These are phyloP conservation scores for Brachyrhaphis roseni DNA, from an alignment of 2,797 vertebrate genomes.

Conservation along the genomic window DNA sequence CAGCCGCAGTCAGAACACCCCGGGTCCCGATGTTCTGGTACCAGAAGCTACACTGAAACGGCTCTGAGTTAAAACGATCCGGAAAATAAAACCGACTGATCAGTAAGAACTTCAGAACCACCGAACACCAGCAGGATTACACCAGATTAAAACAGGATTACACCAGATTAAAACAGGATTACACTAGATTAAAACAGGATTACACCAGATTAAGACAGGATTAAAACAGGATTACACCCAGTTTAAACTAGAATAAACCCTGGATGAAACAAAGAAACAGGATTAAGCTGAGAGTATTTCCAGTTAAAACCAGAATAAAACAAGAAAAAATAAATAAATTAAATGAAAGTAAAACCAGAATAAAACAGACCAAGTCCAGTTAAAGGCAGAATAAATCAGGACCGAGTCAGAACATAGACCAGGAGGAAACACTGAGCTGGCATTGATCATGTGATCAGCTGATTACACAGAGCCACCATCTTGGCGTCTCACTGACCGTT, in stretches of 20 bases:
- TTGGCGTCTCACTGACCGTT: constrained; percentile 77
- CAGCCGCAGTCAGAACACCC: not conserved
- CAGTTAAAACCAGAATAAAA: not conserved
- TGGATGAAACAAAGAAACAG: not conserved
- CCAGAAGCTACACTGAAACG: not conserved
- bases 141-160: not conserved
- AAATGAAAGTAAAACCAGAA: not conserved
- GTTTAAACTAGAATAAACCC: not conserved
- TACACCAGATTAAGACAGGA: not conserved
- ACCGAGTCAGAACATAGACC: not conserved
- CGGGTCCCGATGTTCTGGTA: not conserved
- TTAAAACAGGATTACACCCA: not conserved
- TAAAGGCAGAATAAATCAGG: not conserved
- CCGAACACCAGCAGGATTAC: not conserved
- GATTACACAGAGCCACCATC: not conserved
- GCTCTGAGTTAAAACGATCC: not conserved
- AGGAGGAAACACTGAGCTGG: not conserved
- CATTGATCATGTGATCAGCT: not conserved
- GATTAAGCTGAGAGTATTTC: not conserved
- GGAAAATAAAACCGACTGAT: not conserved
- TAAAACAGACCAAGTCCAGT: not conserved
- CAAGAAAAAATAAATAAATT: not conserved
- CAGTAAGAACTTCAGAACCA: not conserved
- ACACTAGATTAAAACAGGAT: not conserved
- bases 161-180: not conserved